Conservation (phyloP, 2,113 vertebrate genomes). For the Gymnogyps californianus region DNA sequence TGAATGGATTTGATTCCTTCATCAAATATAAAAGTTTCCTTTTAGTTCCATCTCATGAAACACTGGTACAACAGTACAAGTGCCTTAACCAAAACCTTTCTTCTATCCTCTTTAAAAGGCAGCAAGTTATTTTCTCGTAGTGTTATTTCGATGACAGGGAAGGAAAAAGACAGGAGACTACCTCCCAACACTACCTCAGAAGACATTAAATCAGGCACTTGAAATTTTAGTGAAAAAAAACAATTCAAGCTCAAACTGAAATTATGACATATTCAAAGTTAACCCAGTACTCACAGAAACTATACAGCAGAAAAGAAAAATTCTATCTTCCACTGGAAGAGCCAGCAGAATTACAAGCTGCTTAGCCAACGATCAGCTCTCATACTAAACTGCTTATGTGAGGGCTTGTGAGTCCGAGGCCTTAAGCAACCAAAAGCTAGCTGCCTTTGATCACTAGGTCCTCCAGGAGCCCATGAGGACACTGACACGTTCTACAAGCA, state of each 20-base stretch:
- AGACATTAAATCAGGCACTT: neutral
- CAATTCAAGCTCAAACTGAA: neutral
- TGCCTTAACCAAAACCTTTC: neutral
- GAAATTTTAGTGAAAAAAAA: neutral
- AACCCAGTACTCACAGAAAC: neutral
- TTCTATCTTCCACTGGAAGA: neutral
- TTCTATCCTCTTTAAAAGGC: neutral
- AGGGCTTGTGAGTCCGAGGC: no score
- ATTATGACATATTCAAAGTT: neutral
- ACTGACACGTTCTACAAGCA: neutral
- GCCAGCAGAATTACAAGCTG: neutral
- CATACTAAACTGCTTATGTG: neutral
- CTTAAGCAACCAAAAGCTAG: neutral
- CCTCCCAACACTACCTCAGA: neutral
- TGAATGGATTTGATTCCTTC: neutral
- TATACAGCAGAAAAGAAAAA: neutral
- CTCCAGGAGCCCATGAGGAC: neutral
- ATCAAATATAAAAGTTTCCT: neutral
- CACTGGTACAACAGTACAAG: neutral
- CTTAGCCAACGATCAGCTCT: neutral
- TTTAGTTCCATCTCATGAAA: neutral
- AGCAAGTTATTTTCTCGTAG: neutral
- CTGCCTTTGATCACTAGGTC: neutral
- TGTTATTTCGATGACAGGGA: neutral
- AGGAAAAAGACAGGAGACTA: neutral